A percentile compares a stretch with the other conserved stretches of the same genome.
phyloP scores from a whole-genome alignment of 2,113 vertebrate genomes.

The Nannospalax galili region DNA sequence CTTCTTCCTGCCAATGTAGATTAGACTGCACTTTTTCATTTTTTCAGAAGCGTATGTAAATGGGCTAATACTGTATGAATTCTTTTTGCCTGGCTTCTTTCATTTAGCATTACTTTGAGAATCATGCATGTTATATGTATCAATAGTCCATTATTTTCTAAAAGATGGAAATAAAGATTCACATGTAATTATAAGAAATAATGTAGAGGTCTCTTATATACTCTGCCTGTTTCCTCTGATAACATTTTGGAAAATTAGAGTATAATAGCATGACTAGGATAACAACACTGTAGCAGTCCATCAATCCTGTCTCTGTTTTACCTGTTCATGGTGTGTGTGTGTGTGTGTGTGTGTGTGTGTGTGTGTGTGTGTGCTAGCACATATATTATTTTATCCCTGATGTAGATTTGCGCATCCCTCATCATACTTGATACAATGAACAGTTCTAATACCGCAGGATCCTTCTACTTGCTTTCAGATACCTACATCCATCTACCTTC shows the following conservation, averaged over 20 bases:
- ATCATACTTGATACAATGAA: background rate
- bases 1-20: background rate
- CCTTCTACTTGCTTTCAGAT: background rate
- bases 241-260: background rate
- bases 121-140: background rate
- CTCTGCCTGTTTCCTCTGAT: background rate
- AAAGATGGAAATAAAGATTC: background rate
- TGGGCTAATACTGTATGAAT: background rate
- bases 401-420: background rate
- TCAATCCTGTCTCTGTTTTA: background rate
- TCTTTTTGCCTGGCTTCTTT: background rate
- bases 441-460: background rate
- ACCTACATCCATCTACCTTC: background rate
- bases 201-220: background rate
- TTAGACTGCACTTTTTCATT: background rate
- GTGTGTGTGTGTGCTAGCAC: background rate
- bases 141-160: background rate
- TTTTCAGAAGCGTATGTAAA: background rate
- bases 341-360: background rate
- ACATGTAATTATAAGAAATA: background rate
- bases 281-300: background rate
- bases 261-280: background rate
- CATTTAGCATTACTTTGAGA: background rate
- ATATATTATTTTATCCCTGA: background rate
- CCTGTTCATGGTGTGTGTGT: background rate